Evolutionary conservation across 2,888 invertebrate genomes (phyloP).

Genomic region (Melitaea athalia): DNA sequence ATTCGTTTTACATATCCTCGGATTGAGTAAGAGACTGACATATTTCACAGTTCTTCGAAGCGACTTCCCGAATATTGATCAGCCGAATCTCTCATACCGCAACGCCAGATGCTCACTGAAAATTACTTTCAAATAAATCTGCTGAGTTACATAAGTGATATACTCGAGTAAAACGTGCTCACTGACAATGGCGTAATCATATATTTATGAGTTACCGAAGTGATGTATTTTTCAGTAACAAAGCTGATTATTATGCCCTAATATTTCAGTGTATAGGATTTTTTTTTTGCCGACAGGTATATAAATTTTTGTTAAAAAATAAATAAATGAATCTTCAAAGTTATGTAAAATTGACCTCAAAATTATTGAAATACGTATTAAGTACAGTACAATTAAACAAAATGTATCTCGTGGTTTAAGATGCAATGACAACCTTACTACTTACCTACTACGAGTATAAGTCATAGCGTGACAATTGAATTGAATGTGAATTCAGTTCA

Average conservation of each 20-base stretch:
- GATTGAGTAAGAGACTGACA: conserved; percentile 76
- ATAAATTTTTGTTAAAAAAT: too few species aligned
- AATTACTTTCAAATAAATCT: conserved; percentile 80
- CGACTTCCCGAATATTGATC: conserved; percentile 79
- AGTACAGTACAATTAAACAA: too few species aligned
- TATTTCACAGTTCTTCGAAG: conserved; percentile 75
- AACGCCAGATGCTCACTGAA: conserved; percentile 77
- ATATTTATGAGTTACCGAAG: conserved; percentile 47
- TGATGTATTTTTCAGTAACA: conserved; percentile 25
- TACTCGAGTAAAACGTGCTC: conserved; percentile 46
- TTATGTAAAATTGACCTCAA: too few species aligned
- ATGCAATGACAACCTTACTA: too few species aligned
- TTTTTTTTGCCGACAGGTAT: too few species aligned
- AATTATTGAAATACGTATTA: too few species aligned
- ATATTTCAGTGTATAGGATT: neutral
- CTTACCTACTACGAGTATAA: too few species aligned
- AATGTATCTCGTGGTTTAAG: too few species aligned
- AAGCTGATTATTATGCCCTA: neutral
- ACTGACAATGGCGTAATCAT: conserved; percentile 55
- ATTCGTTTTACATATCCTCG: conserved; percentile 61
- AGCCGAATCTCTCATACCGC: conserved; percentile 76
- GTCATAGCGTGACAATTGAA: too few species aligned
- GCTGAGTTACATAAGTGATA: conserved; percentile 59
- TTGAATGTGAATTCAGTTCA: too few species aligned
- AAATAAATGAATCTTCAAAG: too few species aligned